Evolutionary conservation across 2,888 invertebrate genomes (phyloP), one percentile per base, ranked within the genome.

Genomic region (Oscheius sp.): DNA sequence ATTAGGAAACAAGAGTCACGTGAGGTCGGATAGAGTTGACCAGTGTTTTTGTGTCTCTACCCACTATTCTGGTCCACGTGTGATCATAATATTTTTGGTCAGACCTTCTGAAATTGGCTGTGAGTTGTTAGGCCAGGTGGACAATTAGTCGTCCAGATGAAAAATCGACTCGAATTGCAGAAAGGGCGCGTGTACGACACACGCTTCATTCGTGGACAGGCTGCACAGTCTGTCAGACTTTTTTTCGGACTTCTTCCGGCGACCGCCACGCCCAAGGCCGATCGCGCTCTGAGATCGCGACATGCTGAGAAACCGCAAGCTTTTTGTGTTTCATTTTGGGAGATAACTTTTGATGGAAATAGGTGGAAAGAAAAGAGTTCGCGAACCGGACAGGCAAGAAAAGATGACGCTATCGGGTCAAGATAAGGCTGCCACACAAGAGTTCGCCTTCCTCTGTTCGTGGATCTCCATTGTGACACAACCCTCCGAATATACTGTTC

Each of bases 191-290:
- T 42, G 42, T 42, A 42, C 42, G 42, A 42, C 42, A 42, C 42
- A 42, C 42, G 42, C 42, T 7, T 42, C 35, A 68, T 68, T 68
- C 68, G 68, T 53, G 55, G 68, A 68, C 68, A 68, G 68, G 68
- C 68, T 55, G 50, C 37, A 21, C 21, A 21, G 68, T 33, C 35
- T 51, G 42, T 13, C 68, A 53, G n/a, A 21, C 63, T 63, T 50
- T 50, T 68, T 68, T 21, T 42, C 53, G 37, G 65, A 42, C 55
- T 68, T 68, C 68, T 68, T 68, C 53, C 68, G 53, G 53, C 68
- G 37, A 53, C 33, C 68, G 55, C 53, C 68, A 68, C 68, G 68
- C 68, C 68, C 68, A 68, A 68, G 68, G 68, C 68, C 68, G 68
- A 37, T 37, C 32, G 29, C 50, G 29, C 65, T 21, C 50, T 33